These are phyloP conservation scores for Tachysurus fulvidraco DNA, from an alignment of 2,113 vertebrate species.

Conservation along the genomic window DNA sequence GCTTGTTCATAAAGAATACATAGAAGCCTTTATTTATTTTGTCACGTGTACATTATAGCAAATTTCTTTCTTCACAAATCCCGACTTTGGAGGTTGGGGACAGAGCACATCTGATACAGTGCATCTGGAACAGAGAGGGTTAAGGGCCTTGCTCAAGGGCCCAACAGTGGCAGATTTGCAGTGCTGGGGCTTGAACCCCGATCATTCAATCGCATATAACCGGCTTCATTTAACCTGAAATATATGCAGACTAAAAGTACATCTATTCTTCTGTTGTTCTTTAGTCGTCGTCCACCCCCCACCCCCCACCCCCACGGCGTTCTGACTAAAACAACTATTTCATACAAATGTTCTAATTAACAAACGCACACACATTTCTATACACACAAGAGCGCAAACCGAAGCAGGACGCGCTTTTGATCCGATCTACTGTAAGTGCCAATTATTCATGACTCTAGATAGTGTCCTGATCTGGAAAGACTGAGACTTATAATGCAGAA, in stretches of 20 bases:
- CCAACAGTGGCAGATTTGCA: too few relatives aligned
- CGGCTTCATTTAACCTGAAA: not conserved
- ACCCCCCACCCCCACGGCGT: not conserved
- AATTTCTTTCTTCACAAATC: too few relatives aligned
- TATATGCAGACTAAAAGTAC: not conserved
- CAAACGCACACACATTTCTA: constrained; percentile 7
- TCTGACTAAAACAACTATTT: not conserved
- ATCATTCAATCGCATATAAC: too few relatives aligned
- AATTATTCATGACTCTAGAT: constrained; percentile 76
- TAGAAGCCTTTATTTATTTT: too few relatives aligned
- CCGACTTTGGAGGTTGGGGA: too few relatives aligned
- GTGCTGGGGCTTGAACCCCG: too few relatives aligned
- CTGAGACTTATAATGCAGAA: constrained; percentile 67
- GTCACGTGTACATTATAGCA: too few relatives aligned
- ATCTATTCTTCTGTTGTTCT: not conserved
- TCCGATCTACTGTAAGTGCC: constrained; percentile 66
- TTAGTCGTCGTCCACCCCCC: not conserved
- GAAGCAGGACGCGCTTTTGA: constrained; percentile 68
- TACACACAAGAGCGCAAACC: constrained; percentile 59
- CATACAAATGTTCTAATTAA: not conserved
- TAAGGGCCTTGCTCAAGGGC: too few relatives aligned
- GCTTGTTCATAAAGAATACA: not conserved
- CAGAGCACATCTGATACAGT: too few relatives aligned
- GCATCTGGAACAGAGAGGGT: too few relatives aligned
- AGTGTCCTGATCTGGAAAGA: constrained; percentile 69